These are phyloP conservation scores for Thereva nobilitata DNA, from an alignment of 2,888 invertebrate species.

Conservation along the genomic window DNA sequence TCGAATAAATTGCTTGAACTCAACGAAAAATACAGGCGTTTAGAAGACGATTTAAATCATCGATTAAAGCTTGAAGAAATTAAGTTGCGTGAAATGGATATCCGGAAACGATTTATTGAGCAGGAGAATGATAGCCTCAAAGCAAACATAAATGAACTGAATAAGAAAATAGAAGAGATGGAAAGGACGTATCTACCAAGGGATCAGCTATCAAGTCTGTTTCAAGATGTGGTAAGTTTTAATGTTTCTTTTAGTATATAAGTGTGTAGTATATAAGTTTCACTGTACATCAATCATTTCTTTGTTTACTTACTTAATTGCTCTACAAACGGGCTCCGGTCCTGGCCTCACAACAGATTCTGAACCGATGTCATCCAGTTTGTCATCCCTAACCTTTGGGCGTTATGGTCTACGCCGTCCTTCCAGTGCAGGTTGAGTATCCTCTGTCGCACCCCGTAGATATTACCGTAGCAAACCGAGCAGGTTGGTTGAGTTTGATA, in stretches of 20 bases:
- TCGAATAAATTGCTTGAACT: conserved; percentile 64
- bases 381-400: too few species aligned
- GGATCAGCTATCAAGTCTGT: conserved; percentile 68
- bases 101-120: conserved; percentile 56
- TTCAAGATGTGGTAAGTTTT: conserved; percentile 66
- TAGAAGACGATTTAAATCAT: conserved; percentile 65
- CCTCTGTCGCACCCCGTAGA: too few species aligned
- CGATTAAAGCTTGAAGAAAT: conserved; percentile 61
- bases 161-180: conserved; percentile 52
- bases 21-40: conserved; percentile 62
- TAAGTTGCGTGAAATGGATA: conserved; percentile 58
- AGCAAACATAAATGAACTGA: conserved; percentile 47
- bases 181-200: conserved; percentile 66
- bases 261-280: background rate
- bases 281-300: background rate
- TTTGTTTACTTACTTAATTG: too few species aligned
- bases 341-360: too few species aligned
- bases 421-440: too few species aligned
- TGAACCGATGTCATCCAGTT: too few species aligned
- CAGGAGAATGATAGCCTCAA: conserved; percentile 55
- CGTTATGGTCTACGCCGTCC: too few species aligned
- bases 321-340: too few species aligned
- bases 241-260: background rate
- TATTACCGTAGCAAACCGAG: too few species aligned
- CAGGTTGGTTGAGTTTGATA: too few species aligned